These are phyloP conservation scores for Drosophila insularis DNA, from an alignment of 1,140 invertebrate species.

Conservation along the genomic window DNA sequence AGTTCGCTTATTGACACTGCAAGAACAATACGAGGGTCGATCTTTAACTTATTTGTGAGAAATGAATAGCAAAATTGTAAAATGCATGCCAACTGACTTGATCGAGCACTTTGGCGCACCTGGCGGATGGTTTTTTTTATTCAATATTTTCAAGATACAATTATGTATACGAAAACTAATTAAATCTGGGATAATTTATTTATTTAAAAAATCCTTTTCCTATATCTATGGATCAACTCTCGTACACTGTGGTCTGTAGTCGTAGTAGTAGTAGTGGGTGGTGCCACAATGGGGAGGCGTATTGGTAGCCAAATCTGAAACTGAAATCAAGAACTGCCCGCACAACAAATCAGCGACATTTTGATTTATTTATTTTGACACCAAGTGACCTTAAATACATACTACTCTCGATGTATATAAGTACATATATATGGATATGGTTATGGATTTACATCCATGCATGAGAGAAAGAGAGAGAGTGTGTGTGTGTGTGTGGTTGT, in stretches of 20 bases:
- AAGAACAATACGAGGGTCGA: constrained; percentile 7
- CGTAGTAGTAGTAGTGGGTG: background rate
- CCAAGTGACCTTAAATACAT: constrained; percentile 46
- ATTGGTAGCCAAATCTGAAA: constrained; percentile 17
- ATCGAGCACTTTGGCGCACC: no score
- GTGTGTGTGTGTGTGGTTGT: background rate
- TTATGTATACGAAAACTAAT: no score
- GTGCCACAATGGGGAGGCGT: constrained; percentile 13
- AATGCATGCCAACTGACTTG: no score
- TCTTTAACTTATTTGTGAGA: background rate
- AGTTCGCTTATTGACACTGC: constrained; percentile 2
- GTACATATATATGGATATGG: background rate
- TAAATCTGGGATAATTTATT: no score
- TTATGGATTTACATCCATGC: background rate
- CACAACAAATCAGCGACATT: constrained; percentile 61
- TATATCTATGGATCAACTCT: background rate
- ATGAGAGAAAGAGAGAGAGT: no score
- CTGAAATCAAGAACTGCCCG: constrained; percentile 18
- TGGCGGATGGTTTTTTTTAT: no score
- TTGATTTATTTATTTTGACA: constrained; percentile 75
- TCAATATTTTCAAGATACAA: no score
- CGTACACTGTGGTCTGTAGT: background rate
- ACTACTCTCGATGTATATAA: background rate
- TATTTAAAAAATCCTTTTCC: no score
- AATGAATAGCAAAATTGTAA: no score